Percentiles rank a stretch among this genome's conserved stretches.
phyloP scores from a whole-genome alignment of 2,797 vertebrate genomes.

The Notolabrus celidotus region DNA sequence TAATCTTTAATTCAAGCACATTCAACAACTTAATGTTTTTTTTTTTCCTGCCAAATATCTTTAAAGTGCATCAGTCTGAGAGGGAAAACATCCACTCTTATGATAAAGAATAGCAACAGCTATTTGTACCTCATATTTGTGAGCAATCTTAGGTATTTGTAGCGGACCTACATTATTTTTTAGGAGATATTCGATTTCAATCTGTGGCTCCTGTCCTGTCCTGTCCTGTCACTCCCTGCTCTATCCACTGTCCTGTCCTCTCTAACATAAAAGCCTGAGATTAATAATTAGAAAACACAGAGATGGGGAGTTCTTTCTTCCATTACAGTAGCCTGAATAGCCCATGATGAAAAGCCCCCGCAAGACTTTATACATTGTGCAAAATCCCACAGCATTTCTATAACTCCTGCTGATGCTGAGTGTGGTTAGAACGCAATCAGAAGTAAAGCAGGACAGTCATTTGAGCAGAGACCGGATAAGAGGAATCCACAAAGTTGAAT shows the following conservation, averaged over 20 bases:
- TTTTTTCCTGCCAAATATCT: constrained; percentile 3
- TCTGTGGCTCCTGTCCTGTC: too few species aligned
- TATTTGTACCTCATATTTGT: not conserved
- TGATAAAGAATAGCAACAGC: not conserved
- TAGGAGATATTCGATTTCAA: too few species aligned
- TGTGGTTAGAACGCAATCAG: not conserved
- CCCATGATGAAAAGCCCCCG: not conserved
- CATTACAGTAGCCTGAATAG: not conserved
- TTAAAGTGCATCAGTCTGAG: constrained; percentile 43
- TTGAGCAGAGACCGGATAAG: not conserved
- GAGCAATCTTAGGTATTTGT: not conserved
- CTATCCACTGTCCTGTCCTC: too few species aligned
- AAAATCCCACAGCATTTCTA: not conserved
- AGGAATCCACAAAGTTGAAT: not conserved
- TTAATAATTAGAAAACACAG: not conserved
- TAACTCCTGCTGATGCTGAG: not conserved
- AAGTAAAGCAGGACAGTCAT: constrained; percentile 1
- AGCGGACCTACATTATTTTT: not conserved
- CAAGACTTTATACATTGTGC: not conserved
- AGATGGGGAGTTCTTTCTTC: not conserved
- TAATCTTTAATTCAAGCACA: constrained; percentile 2
- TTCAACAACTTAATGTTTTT: not conserved
- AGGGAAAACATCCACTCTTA: constrained; percentile 17
- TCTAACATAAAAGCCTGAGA: not conserved
- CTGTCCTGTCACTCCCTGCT: too few species aligned